Conservation (phyloP, 2,113 vertebrate species). For the Carettochelys insculpta region DNA sequence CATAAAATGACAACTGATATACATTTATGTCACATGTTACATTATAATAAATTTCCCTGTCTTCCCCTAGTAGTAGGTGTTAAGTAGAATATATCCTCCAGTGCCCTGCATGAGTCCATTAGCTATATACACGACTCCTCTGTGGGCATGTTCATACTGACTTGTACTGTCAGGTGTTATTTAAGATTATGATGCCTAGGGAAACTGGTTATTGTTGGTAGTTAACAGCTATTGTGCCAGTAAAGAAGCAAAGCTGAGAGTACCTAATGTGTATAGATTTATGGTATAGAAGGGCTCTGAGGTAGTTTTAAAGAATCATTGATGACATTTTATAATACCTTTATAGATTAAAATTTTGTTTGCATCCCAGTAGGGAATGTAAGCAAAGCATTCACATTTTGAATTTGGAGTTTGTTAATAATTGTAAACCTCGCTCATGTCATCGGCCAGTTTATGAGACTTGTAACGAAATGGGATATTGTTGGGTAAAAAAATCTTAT, state of each 20-base stretch:
- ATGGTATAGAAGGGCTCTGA: background rate
- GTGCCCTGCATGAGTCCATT: conserved; percentile 62
- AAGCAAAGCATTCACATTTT: background rate
- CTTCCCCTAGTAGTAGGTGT: conserved; percentile 60
- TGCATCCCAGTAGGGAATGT: background rate
- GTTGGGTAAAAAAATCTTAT: background rate
- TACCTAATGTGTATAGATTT: background rate
- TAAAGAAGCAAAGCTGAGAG: background rate
- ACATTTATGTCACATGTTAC: conserved; percentile 62
- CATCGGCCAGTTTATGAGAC: background rate
- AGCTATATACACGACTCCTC: conserved; percentile 27
- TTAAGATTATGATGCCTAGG: conserved; percentile 31
- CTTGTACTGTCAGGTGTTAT: conserved; percentile 42
- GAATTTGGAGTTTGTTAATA: background rate
- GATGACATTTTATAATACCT: background rate
- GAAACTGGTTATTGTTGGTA: conserved; percentile 18
- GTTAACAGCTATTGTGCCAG: conserved; percentile 20
- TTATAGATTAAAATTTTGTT: background rate
- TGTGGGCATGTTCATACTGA: conserved; percentile 30
- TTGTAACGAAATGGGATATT: background rate
- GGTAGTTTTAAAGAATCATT: fast-evolving
- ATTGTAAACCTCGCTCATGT: background rate
- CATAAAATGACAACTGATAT: conserved; percentile 71
- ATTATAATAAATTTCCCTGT: conserved; percentile 64
- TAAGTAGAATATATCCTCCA: conserved; percentile 70